phyloP scores from a whole-genome alignment of 2,888 invertebrate species.

The Oxystoma pomonae region DNA sequence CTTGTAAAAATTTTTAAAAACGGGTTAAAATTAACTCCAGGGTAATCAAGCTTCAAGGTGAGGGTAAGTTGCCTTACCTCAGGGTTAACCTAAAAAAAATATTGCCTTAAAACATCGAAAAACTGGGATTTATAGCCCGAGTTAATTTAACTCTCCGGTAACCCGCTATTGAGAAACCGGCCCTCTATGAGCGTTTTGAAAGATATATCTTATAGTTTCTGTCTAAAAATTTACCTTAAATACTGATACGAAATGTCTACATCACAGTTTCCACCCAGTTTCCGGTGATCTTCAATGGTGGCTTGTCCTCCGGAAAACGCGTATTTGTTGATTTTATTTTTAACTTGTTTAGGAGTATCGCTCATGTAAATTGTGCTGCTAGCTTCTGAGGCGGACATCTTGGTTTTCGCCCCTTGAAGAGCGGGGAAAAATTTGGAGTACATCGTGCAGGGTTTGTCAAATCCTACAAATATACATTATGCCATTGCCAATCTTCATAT shows the following conservation, averaged over 20 bases:
- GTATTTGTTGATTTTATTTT: slow-evolving; percentile 94
- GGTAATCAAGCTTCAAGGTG: too few relatives aligned
- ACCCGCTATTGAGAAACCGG: too few relatives aligned
- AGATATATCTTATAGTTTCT: too few relatives aligned
- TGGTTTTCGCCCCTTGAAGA: slow-evolving; percentile 93
- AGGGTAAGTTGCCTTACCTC: too few relatives aligned
- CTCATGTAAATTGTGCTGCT: slow-evolving; percentile 94
- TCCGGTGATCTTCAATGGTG: slow-evolving; percentile 89
- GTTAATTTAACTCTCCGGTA: too few relatives aligned
- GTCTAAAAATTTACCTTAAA: slow-evolving; percentile 57
- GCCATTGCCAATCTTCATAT: too few relatives aligned
- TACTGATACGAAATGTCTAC: slow-evolving; percentile 96
- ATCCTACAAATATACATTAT: slow-evolving; percentile 46
- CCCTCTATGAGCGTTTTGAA: too few relatives aligned
- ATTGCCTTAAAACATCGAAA: too few relatives aligned
- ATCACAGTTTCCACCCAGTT: slow-evolving; percentile 90
- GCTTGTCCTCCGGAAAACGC: slow-evolving; percentile 96
- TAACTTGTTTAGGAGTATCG: slow-evolving; percentile 92
- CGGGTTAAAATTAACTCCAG: too few relatives aligned
- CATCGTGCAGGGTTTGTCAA: slow-evolving; percentile 80
- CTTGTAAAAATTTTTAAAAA: too few relatives aligned
- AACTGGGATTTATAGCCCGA: too few relatives aligned
- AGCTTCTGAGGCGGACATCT: slow-evolving; percentile 96
- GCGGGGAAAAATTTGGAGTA: slow-evolving; percentile 66
- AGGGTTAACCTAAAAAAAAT: too few relatives aligned